These are phyloP conservation scores for Mus spretus DNA, from an alignment of 2,797 vertebrate genomes.

Conservation along the genomic window DNA sequence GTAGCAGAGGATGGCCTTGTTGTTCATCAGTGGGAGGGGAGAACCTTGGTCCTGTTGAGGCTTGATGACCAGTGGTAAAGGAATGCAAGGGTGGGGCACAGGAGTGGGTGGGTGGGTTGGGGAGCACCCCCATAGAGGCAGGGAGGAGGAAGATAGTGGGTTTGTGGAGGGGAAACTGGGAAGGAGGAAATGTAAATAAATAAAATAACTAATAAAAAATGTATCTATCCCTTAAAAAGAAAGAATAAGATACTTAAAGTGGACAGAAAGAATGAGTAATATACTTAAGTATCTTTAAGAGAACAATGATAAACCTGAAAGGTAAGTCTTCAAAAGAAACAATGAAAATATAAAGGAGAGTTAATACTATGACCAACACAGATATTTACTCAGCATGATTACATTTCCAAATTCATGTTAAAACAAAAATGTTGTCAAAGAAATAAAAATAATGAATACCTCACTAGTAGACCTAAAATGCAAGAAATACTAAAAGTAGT, in stretches of 20 bases:
- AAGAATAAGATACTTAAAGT: background rate
- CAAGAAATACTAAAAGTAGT: background rate
- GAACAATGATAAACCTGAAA: slow-evolving; percentile 4
- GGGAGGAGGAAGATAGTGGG: no score
- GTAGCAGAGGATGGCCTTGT: no score
- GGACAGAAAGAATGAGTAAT: background rate
- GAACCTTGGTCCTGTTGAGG: no score
- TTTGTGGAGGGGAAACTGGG: no score
- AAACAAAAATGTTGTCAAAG: background rate
- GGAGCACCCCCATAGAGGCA: no score
- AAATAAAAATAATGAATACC: background rate
- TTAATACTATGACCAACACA: background rate
- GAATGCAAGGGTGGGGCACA: no score
- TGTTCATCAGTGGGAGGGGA: no score
- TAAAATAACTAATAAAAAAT: no score
- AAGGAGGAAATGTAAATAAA: no score
- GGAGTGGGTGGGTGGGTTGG: no score
- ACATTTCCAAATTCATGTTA: background rate
- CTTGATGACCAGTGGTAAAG: no score
- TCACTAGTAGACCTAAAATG: background rate
- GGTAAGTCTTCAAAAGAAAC: slow-evolving; percentile 33
- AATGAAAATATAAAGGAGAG: background rate
- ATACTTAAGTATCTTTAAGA: background rate
- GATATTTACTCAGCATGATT: slow-evolving; percentile 22
- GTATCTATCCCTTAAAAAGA: no score